Evolutionary conservation across 1,140 invertebrate genomes (phyloP), one percentile per base, ranked within the genome.

Genomic region (Cryptotermes secundus): DNA sequence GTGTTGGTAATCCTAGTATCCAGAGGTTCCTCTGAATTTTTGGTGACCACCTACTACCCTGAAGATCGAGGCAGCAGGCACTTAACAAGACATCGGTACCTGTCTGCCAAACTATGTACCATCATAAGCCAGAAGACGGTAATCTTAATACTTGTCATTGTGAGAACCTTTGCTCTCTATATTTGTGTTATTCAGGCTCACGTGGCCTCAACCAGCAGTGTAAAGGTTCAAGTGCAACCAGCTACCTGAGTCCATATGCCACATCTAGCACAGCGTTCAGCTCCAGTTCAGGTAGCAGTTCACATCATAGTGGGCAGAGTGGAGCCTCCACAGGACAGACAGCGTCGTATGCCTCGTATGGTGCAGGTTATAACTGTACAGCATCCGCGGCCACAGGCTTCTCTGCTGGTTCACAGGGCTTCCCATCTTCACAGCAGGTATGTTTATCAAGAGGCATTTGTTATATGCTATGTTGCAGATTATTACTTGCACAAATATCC

Each of bases 361-460:
- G 89, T 85, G 92, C 87, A 85, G 82, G 85, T 38, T 80, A 38
- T 59, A 31, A n/a, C 36, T 72, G 81, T 53, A 45, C n/a, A 7
- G 34, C 85, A 14, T 26, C 42, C 82, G 12, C 34, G 9, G 89
- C 92, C 79, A 93, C 94, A 88, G 92, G 92, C 83, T 94, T 94
- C 89, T 90, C 93, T 16, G 90, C 93, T 81, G 90, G 12, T 90
- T 92, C 86, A 79, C 94, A 95, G 88, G 92, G 92, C 84, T 94
- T 94, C 89, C 90, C 93, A 19, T 90, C 93, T 81, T 90, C 92
- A 7, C 92, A 93, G 83, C 94, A 94, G 91, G 93, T 94, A 89
- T 49, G 45, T 83, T 85, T 86, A 16, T 45, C 3, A 12, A 59
- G 26, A 83, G 26, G 83, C 34, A 80, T 81, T n/a, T n/a, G 22